Conservation (phyloP, 2,888 invertebrate genomes). For the Poecilus cupreus region DNA sequence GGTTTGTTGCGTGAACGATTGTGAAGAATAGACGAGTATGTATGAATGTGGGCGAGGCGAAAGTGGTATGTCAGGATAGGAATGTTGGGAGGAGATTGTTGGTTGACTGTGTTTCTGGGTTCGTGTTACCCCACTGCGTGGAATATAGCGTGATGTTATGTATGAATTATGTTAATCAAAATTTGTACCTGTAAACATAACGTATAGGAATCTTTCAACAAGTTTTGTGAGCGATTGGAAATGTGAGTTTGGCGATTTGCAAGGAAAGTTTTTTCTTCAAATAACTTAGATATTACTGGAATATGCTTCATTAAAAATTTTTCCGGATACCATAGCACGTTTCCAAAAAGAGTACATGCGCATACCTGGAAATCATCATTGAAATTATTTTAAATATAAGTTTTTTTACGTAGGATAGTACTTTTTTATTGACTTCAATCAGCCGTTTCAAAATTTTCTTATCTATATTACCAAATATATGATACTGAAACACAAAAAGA, state of each 20-base stretch:
- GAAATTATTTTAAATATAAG: conserved; percentile 17
- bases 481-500: conserved; percentile 80
- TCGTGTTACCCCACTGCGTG: no score
- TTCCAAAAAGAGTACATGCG: conserved; percentile 86
- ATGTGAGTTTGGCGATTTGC: conserved; percentile 76
- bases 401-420: conserved; percentile 67
- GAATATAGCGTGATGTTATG: no score
- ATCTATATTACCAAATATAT: conserved; percentile 85
- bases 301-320: conserved; percentile 83
- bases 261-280: conserved; percentile 72
- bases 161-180: no score
- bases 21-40: no score
- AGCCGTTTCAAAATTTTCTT: conserved; percentile 84
- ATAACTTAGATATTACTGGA: conserved; percentile 76
- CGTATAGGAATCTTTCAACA: conserved; percentile 79
- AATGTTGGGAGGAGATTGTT: no score
- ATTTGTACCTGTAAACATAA: conserved; percentile 72
- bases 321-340: conserved; percentile 90
- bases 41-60: no score
- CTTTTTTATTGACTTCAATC: conserved; percentile 86
- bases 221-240: conserved; percentile 75
- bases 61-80: no score
- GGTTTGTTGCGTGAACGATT: no score
- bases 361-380: conserved; percentile 75
- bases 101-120: no score